A percentile compares a stretch with the other conserved stretches of the same genome.
These are phyloP conservation scores for Varanus salvator DNA, from an alignment of 2,113 vertebrate species.

Conservation along the genomic window DNA sequence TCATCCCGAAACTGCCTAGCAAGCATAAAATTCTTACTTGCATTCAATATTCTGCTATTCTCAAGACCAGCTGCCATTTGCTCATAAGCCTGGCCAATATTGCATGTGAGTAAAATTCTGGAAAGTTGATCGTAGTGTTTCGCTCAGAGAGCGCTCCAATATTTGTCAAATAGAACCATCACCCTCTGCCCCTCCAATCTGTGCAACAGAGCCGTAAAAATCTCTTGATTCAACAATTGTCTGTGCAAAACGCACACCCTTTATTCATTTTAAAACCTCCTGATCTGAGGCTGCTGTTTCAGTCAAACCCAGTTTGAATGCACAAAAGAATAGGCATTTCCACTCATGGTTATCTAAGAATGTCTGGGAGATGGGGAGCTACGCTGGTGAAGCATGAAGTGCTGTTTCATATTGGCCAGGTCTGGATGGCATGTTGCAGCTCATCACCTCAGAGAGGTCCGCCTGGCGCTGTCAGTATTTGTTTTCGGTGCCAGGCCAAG, in stretches of 20 bases:
- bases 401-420: conserved; percentile 1
- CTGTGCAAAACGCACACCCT: neutral
- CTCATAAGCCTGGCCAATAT: neutral
- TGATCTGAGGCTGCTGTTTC: neutral
- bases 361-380: conserved; percentile 16
- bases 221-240: neutral
- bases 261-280: neutral
- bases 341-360: neutral
- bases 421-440: too few species aligned
- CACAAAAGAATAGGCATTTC: too few species aligned
- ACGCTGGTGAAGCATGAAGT: conserved; percentile 41
- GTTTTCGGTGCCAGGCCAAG: too few species aligned
- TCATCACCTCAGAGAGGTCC: too few species aligned
- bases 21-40: neutral
- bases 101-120: neutral
- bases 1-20: neutral
- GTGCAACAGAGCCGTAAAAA: neutral
- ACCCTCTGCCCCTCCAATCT: neutral
- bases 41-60: neutral
- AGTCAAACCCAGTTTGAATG: neutral
- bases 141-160: neutral
- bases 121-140: neutral
- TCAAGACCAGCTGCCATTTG: neutral
- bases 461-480: too few species aligned
- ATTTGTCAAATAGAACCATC: neutral